phyloP scores from a whole-genome alignment of 2,797 vertebrate genomes.

The Choloepus didactylus region DNA sequence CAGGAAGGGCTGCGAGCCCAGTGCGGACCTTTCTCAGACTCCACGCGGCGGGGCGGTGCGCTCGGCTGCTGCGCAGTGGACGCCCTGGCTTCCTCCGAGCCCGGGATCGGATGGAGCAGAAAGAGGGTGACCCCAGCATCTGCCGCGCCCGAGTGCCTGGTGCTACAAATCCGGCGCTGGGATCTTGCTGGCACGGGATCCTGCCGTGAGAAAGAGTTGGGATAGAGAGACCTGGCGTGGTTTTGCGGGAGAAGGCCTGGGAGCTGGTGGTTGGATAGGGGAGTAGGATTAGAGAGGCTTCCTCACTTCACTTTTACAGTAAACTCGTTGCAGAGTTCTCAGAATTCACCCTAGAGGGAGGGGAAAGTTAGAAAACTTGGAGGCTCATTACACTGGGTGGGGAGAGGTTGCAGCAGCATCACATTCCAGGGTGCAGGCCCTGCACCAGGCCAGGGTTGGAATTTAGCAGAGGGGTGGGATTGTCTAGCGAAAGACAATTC shows the following conservation, averaged over 20 bases:
- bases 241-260: neutral
- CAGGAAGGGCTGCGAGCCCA: neutral
- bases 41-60: fast-evolving
- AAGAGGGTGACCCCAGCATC: neutral
- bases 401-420: neutral
- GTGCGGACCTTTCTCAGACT: neutral
- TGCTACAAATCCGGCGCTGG: neutral
- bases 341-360: neutral
- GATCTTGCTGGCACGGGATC: neutral
- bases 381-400: neutral
- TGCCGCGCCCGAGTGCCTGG: neutral
- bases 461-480: neutral
- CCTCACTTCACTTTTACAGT: neutral
- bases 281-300: neutral
- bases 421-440: neutral
- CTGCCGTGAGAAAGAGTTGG: neutral
- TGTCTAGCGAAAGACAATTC: neutral
- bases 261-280: neutral
- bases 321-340: constrained; percentile 48
- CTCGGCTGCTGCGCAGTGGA: neutral
- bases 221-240: neutral
- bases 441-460: neutral
- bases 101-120: fast-evolving
- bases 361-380: constrained; percentile 48
- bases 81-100: neutral